These are phyloP conservation scores for Hypocryptadius cinnamomeus DNA, from an alignment of 2,113 vertebrate genomes.

Conservation along the genomic window DNA sequence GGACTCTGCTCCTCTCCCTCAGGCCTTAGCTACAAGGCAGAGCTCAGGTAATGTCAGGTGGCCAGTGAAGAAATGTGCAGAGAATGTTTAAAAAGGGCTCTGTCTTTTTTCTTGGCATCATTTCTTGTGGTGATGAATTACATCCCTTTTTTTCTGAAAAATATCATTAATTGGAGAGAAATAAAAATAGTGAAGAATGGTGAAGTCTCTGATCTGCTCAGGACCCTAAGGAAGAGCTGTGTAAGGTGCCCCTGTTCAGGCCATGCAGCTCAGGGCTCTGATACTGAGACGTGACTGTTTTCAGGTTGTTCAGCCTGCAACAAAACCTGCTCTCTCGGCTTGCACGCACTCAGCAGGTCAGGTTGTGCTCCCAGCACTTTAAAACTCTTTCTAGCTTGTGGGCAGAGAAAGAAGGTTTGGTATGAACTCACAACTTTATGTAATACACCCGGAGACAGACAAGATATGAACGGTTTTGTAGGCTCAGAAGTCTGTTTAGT, in stretches of 20 bases:
- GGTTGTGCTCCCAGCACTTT: neutral
- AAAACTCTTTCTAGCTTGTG: neutral
- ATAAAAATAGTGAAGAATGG: neutral
- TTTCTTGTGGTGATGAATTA: neutral
- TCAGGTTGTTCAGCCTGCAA: neutral
- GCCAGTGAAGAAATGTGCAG: neutral
- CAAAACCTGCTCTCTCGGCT: neutral
- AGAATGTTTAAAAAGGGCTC: neutral
- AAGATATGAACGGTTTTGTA: neutral
- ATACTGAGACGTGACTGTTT: neutral
- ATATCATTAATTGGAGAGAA: neutral
- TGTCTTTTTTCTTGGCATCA: neutral
- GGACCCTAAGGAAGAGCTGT: neutral
- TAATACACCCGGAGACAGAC: neutral
- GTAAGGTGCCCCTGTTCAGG: neutral
- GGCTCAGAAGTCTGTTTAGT: neutral
- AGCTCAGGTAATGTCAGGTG: neutral
- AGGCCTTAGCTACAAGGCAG: neutral
- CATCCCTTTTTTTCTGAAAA: neutral
- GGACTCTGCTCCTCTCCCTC: neutral
- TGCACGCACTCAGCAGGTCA: neutral
- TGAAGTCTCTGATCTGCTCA: neutral
- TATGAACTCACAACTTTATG: neutral
- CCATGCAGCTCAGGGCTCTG: neutral
- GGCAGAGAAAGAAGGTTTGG: neutral